A percentile compares a stretch with the other conserved stretches of the same genome.
These are phyloP conservation scores for Chalcosyrphus nemorum DNA, from an alignment of 2,888 invertebrate genomes.

Conservation along the genomic window DNA sequence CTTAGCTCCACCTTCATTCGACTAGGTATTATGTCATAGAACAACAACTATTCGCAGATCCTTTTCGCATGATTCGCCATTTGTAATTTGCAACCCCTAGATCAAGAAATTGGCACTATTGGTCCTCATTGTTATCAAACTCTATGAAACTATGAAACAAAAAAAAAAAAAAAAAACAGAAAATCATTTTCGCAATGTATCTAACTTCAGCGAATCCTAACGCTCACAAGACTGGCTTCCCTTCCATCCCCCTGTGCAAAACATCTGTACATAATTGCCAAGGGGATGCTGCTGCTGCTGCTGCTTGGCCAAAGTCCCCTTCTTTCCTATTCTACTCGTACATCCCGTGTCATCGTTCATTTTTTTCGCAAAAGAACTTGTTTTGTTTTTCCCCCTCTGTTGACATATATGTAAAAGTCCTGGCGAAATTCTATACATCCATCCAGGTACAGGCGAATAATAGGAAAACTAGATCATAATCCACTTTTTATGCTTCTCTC, in stretches of 20 bases:
- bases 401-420: conserved; percentile 19
- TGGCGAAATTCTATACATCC: conserved; percentile 23
- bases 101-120: conserved; percentile 37
- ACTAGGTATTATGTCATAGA: neutral
- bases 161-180: too few species aligned
- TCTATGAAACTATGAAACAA: conserved; percentile 12
- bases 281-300: conserved; percentile 42
- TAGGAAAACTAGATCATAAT: conserved; percentile 51
- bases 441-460: conserved; percentile 5
- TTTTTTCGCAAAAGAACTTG: conserved; percentile 45
- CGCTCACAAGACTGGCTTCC: conserved; percentile 17
- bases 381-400: conserved; percentile 19
- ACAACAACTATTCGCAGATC: neutral
- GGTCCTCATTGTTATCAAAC: conserved; percentile 10
- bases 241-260: conserved; percentile 29
- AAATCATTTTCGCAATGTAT: conserved; percentile 41
- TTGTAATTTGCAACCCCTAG: conserved; percentile 28
- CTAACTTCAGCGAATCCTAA: conserved; percentile 48
- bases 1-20: neutral
- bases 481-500: conserved; percentile 17
- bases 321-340: neutral
- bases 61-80: conserved; percentile 27
- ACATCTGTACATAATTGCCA: conserved; percentile 1
- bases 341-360: conserved; percentile 25
- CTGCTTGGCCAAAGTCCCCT: too few species aligned